phyloP scores from a whole-genome alignment of 2,797 vertebrate species.

The Ataeniobius toweri region DNA sequence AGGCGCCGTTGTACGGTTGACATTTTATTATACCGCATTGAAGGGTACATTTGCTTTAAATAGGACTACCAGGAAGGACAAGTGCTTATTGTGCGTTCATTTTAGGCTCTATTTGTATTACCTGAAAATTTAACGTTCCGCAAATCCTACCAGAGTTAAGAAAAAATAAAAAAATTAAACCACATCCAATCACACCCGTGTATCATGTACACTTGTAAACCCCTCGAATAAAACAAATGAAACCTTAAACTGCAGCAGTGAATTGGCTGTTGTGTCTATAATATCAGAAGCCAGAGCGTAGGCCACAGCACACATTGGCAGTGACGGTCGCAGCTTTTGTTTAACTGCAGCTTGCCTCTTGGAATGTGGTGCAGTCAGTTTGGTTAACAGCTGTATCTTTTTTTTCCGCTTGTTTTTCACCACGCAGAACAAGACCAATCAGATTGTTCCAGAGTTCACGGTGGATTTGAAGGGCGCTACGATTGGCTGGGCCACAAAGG shows the following conservation, averaged over 20 bases:
- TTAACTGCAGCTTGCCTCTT: conserved; percentile 16
- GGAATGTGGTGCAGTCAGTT: conserved; percentile 57
- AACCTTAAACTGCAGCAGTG: neutral
- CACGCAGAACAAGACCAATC: conserved; percentile 85
- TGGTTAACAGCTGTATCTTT: conserved; percentile 27
- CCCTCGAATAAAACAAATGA: neutral
- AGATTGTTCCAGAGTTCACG: conserved; percentile 86
- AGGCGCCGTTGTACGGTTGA: conserved; percentile 76
- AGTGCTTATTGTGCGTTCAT: conserved; percentile 2
- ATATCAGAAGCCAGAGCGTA: neutral
- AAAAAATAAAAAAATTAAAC: neutral
- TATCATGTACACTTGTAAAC: neutral
- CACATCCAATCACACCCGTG: too few species aligned
- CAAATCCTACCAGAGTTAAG: too few species aligned
- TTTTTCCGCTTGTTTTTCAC: neutral
- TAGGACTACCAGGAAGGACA: neutral
- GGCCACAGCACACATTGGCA: conserved; percentile 3
- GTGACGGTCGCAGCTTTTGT: conserved; percentile 31
- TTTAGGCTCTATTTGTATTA: conserved; percentile 11
- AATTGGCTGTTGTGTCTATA: neutral
- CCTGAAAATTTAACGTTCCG: neutral
- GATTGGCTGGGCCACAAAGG: conserved; percentile 86
- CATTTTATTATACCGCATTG: neutral
- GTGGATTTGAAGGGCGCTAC: conserved; percentile 87
- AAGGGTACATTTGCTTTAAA: neutral